Conservation (phyloP, 2,113 vertebrate genomes). For the Anarhynchus alexandrinus region DNA sequence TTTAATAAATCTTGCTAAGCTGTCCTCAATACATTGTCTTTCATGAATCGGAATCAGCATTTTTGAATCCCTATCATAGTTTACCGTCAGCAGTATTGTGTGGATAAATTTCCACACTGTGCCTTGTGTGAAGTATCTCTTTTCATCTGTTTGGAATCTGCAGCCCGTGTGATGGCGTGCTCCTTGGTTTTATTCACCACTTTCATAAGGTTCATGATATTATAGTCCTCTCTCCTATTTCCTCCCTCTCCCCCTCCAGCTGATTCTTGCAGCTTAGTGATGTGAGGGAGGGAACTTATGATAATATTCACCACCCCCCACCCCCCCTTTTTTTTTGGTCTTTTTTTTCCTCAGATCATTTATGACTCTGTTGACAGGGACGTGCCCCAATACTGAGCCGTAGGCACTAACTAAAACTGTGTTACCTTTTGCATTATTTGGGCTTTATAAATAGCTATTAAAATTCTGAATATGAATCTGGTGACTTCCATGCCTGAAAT, state of each 20-base stretch:
- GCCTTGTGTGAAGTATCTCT: background rate
- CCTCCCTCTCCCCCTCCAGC: background rate
- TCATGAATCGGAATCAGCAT: fast-evolving
- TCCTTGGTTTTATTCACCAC: background rate
- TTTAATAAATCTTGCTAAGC: background rate
- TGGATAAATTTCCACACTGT: background rate
- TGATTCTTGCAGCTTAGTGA: background rate
- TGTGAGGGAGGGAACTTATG: background rate
- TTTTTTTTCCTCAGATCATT: background rate
- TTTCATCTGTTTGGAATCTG: background rate
- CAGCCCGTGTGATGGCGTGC: background rate
- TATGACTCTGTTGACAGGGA: background rate
- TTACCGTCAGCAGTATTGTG: background rate
- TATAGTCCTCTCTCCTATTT: background rate
- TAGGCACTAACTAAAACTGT: background rate
- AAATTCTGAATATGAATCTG: background rate
- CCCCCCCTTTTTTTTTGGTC: background rate
- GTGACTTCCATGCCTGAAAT: background rate
- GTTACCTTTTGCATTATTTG: background rate
- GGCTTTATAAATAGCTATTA: background rate
- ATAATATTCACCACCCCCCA: background rate
- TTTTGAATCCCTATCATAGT: background rate
- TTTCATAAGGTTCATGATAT: background rate
- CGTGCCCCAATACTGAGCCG: background rate
- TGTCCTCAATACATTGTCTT: background rate